A percentile compares a stretch with the other conserved stretches of the same genome.
These are phyloP conservation scores for Lepus timidus DNA, from an alignment of 2,113 vertebrate genomes.

Conservation along the genomic window DNA sequence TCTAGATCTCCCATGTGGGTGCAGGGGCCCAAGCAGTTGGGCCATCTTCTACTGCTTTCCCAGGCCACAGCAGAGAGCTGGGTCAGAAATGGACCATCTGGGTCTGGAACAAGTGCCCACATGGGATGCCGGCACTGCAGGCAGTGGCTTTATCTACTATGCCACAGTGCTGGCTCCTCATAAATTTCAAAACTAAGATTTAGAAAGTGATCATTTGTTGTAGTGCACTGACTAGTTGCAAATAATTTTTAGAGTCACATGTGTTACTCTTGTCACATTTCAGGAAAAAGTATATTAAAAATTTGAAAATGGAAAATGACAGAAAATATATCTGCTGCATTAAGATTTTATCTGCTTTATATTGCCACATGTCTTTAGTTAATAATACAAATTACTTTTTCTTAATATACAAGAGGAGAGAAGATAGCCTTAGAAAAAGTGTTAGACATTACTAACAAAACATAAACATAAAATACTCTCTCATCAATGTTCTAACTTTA, in stretches of 20 bases:
- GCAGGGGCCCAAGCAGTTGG: too few species aligned
- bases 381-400: slow-evolving; percentile 10
- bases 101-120: too few species aligned
- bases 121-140: too few species aligned
- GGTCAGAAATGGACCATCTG: too few species aligned
- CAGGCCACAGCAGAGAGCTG: too few species aligned
- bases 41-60: too few species aligned
- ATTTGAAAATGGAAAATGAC: background rate
- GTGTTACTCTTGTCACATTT: background rate
- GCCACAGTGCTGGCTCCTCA: background rate
- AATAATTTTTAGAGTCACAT: slow-evolving; percentile 25
- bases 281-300: background rate
- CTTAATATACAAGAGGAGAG: background rate
- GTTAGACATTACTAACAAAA: background rate
- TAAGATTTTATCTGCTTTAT: background rate
- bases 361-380: slow-evolving; percentile 45
- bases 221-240: background rate
- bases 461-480: background rate
- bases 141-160: too few species aligned
- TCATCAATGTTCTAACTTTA: background rate
- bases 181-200: slow-evolving; percentile 3
- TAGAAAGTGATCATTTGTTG: slow-evolving; percentile 24
- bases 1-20: too few species aligned
- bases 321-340: background rate
- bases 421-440: background rate